A percentile compares a stretch with the other conserved stretches of the same genome.
phyloP scores from a whole-genome alignment of 2,113 vertebrate species.

The Phylloscopus whistleri region DNA sequence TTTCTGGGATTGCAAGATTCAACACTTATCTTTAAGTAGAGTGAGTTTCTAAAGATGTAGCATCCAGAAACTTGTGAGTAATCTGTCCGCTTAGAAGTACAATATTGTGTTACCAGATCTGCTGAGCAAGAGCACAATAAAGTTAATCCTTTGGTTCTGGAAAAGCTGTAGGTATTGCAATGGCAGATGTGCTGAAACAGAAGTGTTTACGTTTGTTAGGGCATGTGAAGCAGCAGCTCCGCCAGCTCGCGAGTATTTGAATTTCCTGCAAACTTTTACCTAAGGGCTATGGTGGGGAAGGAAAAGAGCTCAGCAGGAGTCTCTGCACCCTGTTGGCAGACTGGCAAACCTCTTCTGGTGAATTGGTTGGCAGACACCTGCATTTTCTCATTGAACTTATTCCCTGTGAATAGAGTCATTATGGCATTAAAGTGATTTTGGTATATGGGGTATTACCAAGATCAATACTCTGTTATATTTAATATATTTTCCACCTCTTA shows the following conservation, averaged over 20 bases:
- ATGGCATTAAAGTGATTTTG: background rate
- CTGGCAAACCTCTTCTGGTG: background rate
- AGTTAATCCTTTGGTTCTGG: constrained; percentile 74
- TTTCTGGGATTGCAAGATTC: constrained; percentile 69
- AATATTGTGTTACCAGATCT: constrained; percentile 77
- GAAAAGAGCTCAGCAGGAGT: background rate
- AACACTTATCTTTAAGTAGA: constrained; percentile 72
- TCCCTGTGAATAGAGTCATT: background rate
- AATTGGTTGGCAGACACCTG: background rate
- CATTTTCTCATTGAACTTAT: background rate
- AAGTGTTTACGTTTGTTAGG: constrained; percentile 46
- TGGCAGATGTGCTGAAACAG: constrained; percentile 73
- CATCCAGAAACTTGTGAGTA: constrained; percentile 75
- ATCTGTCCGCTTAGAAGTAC: constrained; percentile 66
- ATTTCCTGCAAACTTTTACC: constrained; percentile 45
- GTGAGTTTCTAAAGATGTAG: constrained; percentile 70
- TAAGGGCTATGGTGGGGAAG: background rate
- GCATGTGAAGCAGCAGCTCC: constrained; percentile 3
- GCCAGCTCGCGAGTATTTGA: background rate
- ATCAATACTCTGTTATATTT: background rate
- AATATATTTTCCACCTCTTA: constrained; percentile 1
- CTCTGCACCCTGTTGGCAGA: background rate
- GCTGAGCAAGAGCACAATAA: constrained; percentile 72
- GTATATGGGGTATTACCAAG: background rate
- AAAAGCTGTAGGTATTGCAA: constrained; percentile 61